Conservation (phyloP, 2,888 invertebrate genomes). For the Meliscaeva auricollis region DNA sequence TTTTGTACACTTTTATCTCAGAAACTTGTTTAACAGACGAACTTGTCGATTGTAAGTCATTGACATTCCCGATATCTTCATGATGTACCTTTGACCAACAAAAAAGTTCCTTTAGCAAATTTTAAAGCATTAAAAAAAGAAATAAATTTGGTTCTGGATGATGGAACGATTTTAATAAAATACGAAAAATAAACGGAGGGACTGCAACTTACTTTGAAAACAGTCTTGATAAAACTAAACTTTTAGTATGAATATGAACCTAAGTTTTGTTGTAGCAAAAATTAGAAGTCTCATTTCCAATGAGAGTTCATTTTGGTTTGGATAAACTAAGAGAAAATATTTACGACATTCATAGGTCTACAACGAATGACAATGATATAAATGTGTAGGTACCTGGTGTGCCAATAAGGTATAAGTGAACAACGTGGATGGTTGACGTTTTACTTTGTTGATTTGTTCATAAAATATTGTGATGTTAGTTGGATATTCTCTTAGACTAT, state of each 20-base stretch:
- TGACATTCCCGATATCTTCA: slow-evolving; percentile 16
- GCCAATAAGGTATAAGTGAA: not conserved
- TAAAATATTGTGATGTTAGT: slow-evolving; percentile 16
- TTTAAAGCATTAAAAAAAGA: not conserved
- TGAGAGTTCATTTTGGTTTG: slow-evolving; percentile 28
- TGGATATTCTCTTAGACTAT: not conserved
- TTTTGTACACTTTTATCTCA: slow-evolving; percentile 1
- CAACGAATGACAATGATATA: too few relatives aligned
- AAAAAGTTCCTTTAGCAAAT: slow-evolving; percentile 1
- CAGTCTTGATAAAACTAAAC: slow-evolving; percentile 20
- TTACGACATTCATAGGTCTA: not conserved
- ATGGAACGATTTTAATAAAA: not conserved
- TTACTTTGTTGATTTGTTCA: not conserved
- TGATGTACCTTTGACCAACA: not conserved
- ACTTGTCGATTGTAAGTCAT: not conserved
- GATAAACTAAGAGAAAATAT: not conserved
- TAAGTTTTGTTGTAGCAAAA: slow-evolving; percentile 6
- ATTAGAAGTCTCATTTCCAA: slow-evolving; percentile 6
- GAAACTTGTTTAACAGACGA: slow-evolving; percentile 11
- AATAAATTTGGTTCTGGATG: not conserved
- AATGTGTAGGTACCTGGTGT: too few relatives aligned
- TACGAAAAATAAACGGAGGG: not conserved
- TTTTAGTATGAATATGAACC: not conserved
- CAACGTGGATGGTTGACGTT: too few relatives aligned
- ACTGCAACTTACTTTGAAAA: not conserved